phyloP scores from a whole-genome alignment of 2,113 vertebrate genomes.

The Ramphastos sulfuratus region DNA sequence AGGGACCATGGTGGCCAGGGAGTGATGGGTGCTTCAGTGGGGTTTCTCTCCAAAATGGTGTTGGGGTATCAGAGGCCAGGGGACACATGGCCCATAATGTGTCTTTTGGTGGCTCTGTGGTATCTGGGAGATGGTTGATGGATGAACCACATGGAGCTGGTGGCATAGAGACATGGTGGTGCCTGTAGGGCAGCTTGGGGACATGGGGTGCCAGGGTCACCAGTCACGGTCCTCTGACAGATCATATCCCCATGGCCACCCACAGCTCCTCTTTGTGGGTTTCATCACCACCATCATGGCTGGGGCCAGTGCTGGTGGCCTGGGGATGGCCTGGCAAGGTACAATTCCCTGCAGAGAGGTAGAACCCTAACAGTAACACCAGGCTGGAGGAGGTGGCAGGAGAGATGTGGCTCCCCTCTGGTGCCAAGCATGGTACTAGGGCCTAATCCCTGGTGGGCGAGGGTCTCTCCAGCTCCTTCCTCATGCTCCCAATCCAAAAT shows the following conservation, averaged over 20 bases:
- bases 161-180: not conserved
- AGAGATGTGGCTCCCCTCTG: not conserved
- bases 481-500: not conserved
- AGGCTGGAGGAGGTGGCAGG: not conserved
- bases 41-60: not conserved
- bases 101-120: not conserved
- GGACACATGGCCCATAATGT: fast-evolving
- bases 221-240: not conserved
- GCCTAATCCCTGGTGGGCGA: fast-evolving
- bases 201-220: not conserved
- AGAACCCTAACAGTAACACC: not conserved
- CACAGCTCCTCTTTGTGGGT: not conserved
- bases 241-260: fast-evolving
- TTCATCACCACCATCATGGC: fast-evolving
- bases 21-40: fast-evolving
- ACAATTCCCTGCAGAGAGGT: fast-evolving
- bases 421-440: fast-evolving
- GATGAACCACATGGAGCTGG: fast-evolving
- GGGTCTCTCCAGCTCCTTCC: not conserved
- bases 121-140: not conserved
- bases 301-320: not conserved
- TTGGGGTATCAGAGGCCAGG: fast-evolving
- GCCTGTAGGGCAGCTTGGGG: not conserved
- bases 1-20: fast-evolving
- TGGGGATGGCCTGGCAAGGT: not conserved